Percentiles rank a stretch among this genome's conserved stretches.
phyloP scores from a whole-genome alignment of 2,888 invertebrate species.

The Amiota communis region DNA sequence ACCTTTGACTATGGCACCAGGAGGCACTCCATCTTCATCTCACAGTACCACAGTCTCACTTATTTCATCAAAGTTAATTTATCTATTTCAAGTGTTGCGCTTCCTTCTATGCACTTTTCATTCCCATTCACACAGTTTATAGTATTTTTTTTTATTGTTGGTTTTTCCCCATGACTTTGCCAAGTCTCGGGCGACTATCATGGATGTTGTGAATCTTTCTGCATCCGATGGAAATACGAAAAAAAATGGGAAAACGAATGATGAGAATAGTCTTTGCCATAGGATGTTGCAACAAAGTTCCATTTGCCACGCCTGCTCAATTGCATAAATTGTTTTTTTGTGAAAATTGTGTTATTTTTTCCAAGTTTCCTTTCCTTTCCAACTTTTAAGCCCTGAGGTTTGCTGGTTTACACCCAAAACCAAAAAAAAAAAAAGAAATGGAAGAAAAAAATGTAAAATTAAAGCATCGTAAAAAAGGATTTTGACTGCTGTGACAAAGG shows the following conservation, averaged over 20 bases:
- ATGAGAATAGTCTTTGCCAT: too few relatives aligned
- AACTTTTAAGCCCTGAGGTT: too few relatives aligned
- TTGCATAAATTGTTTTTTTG: conserved; percentile 14
- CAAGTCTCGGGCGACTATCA: too few relatives aligned
- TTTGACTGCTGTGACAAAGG: conserved; percentile 28
- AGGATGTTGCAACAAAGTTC: neutral
- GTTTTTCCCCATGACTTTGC: neutral
- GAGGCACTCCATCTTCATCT: neutral
- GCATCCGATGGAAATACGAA: too few relatives aligned
- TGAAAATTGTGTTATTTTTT: too few relatives aligned
- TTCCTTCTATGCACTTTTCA: neutral
- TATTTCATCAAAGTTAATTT: conserved; percentile 59
- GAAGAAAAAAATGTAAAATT: conserved; percentile 29
- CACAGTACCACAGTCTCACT: conserved; percentile 26
- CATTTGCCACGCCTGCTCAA: conserved; percentile 17
- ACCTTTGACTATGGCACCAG: neutral
- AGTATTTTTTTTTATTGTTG: conserved; percentile 9
- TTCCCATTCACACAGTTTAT: conserved; percentile 8
- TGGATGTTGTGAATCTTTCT: too few relatives aligned
- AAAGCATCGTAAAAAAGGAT: conserved; percentile 45
- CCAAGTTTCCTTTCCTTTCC: too few relatives aligned
- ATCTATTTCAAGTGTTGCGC: conserved; percentile 43
- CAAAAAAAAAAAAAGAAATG: too few relatives aligned
- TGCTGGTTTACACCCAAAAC: too few relatives aligned
- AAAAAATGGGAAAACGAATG: too few relatives aligned